These are phyloP conservation scores for Leptinotarsa haldemani DNA, from an alignment of 2,888 invertebrate species.

Conservation along the genomic window DNA sequence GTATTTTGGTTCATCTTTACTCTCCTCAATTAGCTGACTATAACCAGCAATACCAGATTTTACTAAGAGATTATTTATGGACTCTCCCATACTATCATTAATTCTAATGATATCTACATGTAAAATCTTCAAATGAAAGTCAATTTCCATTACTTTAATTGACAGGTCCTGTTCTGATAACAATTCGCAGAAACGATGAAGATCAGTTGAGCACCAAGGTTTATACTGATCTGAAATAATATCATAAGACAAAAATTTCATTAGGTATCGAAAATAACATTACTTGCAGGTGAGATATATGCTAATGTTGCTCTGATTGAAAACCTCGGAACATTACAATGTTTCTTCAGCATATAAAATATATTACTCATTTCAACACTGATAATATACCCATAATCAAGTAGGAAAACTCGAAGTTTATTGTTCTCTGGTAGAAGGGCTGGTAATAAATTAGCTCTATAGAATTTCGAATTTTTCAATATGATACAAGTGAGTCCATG, in stretches of 20 bases:
- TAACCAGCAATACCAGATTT: constrained; percentile 18
- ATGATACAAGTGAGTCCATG: constrained; percentile 23
- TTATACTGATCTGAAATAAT: constrained; percentile 29
- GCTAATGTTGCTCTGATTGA: constrained; percentile 37
- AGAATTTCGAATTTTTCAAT: constrained; percentile 21
- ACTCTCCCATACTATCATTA: background rate
- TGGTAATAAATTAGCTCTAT: constrained; percentile 32
- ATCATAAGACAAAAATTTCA: background rate
- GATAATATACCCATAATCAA: constrained; percentile 37
- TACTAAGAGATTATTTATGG: constrained; percentile 26
- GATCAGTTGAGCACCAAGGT: constrained; percentile 33
- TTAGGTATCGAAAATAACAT: background rate
- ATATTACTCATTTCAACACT: constrained; percentile 27
- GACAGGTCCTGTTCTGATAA: constrained; percentile 20
- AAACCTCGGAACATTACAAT: constrained; percentile 35
- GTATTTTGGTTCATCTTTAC: constrained; percentile 26
- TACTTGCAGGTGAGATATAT: constrained; percentile 28
- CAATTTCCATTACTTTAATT: constrained; percentile 29
- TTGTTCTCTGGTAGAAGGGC: constrained; percentile 24
- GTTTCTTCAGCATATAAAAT: constrained; percentile 33
- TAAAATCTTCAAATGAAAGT: constrained; percentile 26
- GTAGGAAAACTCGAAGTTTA: constrained; percentile 33
- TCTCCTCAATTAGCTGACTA: constrained; percentile 10
- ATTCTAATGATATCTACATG: constrained; percentile 28
- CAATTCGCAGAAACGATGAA: constrained; percentile 28